phyloP scores from a whole-genome alignment of 2,113 vertebrate genomes.

The Myotis brandtii region DNA sequence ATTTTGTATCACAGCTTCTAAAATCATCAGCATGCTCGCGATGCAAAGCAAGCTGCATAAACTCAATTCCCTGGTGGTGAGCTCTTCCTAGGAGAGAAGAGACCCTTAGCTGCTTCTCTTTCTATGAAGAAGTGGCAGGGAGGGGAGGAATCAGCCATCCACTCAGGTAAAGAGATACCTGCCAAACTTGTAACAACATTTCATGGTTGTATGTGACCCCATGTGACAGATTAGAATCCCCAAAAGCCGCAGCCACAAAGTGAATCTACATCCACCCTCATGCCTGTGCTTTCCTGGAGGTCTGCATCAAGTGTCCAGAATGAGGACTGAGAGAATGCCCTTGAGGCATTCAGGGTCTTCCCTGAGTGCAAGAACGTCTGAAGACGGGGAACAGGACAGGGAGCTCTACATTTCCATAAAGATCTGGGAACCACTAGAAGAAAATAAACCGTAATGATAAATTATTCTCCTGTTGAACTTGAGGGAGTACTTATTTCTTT shows the following conservation, averaged over 20 bases:
- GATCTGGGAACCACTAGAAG: neutral
- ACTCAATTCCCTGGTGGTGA: neutral
- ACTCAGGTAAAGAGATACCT: neutral
- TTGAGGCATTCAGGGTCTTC: neutral
- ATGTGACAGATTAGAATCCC: neutral
- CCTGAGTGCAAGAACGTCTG: neutral
- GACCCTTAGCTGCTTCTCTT: neutral
- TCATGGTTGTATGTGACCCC: neutral
- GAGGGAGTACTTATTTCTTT: neutral
- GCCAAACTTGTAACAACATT: neutral
- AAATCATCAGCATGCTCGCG: neutral
- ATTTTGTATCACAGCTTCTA: neutral
- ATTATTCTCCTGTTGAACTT: neutral
- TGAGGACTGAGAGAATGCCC: neutral
- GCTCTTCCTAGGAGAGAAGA: neutral
- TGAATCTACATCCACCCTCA: neutral
- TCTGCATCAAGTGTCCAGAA: neutral
- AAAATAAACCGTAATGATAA: slow-evolving; percentile 1
- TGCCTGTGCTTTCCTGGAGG: neutral
- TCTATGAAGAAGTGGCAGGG: neutral
- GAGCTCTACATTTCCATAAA: neutral
- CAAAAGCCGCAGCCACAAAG: neutral
- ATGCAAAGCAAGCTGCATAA: neutral
- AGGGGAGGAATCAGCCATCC: neutral
- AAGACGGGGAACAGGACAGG: neutral